These are phyloP conservation scores for Laterallus jamaicensis DNA, from an alignment of 2,113 vertebrate species.

Conservation along the genomic window DNA sequence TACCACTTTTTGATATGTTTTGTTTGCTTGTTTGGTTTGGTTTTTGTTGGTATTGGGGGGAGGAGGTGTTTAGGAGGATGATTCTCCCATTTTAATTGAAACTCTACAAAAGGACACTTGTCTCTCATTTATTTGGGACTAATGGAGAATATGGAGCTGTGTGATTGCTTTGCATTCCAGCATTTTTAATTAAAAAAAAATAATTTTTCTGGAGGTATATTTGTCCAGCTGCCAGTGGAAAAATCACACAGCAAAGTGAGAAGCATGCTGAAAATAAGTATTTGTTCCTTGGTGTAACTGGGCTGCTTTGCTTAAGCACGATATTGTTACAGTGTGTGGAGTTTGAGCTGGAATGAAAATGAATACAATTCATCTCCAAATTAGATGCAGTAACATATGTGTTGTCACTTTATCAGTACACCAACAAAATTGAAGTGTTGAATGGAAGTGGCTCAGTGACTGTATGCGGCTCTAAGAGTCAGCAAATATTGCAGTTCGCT, in stretches of 20 bases:
- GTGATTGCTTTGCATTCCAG: background rate
- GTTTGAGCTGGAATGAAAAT: background rate
- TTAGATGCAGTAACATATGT: constrained; percentile 3
- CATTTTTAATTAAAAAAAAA: background rate
- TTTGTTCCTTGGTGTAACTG: background rate
- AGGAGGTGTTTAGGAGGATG: background rate
- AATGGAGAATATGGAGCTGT: background rate
- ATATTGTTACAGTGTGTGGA: background rate
- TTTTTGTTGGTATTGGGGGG: too few species aligned
- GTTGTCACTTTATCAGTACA: constrained; percentile 17
- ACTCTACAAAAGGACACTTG: background rate
- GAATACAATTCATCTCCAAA: constrained; percentile 33
- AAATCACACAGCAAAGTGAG: background rate
- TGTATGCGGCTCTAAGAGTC: constrained; percentile 1
- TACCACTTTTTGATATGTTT: fast-evolving
- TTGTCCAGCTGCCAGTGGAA: background rate
- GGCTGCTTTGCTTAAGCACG: background rate
- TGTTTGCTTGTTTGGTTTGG: too few species aligned
- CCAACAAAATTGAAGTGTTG: constrained; percentile 8
- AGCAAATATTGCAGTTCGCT: constrained; percentile 45
- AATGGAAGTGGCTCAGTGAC: background rate
- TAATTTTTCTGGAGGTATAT: background rate
- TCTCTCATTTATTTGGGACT: background rate
- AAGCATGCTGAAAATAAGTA: background rate
- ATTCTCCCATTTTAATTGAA: background rate